These are phyloP conservation scores for Micrasema longulum DNA, from an alignment of 1,140 invertebrate species.

Conservation along the genomic window DNA sequence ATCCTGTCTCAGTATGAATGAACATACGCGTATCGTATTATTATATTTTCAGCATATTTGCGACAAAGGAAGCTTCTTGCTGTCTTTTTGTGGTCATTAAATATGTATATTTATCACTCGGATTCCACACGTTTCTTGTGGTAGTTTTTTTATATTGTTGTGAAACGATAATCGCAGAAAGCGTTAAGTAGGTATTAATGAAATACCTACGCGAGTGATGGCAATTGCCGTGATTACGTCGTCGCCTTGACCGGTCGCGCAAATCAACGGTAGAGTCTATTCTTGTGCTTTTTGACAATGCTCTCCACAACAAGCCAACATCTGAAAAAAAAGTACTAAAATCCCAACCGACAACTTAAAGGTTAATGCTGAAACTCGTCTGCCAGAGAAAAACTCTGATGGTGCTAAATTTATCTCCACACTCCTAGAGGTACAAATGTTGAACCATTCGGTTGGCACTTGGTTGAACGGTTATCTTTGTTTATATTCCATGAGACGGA, in stretches of 20 bases:
- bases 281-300: slow-evolving; percentile 25
- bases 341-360: slow-evolving; percentile 28
- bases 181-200: too few species aligned
- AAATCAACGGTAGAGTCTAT: slow-evolving; percentile 1
- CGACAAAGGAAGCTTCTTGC: too few species aligned
- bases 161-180: too few species aligned
- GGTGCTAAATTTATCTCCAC: slow-evolving; percentile 33
- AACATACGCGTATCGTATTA: too few species aligned
- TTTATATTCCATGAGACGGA: neutral
- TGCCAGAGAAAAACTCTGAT: slow-evolving; percentile 19
- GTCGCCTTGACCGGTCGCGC: neutral
- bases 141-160: too few species aligned
- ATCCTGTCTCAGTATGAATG: too few species aligned
- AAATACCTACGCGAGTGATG: too few species aligned
- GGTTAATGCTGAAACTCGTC: slow-evolving; percentile 28
- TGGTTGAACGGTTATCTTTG: neutral
- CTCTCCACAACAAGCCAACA: slow-evolving; percentile 10
- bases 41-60: too few species aligned
- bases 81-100: too few species aligned
- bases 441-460: neutral
- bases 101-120: too few species aligned
- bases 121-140: too few species aligned
- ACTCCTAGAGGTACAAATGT: neutral
- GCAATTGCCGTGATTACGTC: too few species aligned
- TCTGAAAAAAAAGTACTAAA: neutral